Percentiles rank a stretch among this genome's conserved stretches.
Evolutionary conservation across 2,888 invertebrate species (phyloP).

Genomic region (Hirtodrosophila cameraria): DNA sequence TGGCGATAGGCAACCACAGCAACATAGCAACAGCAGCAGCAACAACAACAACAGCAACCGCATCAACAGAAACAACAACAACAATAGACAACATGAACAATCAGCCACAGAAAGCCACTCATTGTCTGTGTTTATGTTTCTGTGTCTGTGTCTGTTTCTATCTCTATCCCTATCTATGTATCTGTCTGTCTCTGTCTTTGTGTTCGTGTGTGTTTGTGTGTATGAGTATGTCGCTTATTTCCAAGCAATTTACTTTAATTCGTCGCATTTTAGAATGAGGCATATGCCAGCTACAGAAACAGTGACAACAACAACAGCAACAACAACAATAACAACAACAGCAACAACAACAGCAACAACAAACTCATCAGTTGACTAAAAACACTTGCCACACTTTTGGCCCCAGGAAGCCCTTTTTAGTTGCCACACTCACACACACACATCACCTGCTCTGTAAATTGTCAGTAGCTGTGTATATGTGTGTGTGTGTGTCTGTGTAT

Average conservation of each 20-base stretch:
- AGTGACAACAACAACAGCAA: constrained; percentile 8
- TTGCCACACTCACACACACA: constrained; percentile 20
- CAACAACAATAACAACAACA: too few relatives aligned
- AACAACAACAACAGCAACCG: constrained; percentile 46
- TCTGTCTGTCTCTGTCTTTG: constrained; percentile 10
- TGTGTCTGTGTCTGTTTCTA: constrained; percentile 10
- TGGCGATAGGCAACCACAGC: constrained; percentile 35
- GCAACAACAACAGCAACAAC: constrained; percentile 11
- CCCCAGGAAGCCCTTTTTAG: constrained; percentile 11
- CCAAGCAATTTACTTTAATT: constrained; percentile 79
- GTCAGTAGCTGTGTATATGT: background rate
- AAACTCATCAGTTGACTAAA: constrained; percentile 48
- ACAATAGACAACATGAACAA: constrained; percentile 43
- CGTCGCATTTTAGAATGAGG: constrained; percentile 67
- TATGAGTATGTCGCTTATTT: constrained; percentile 58
- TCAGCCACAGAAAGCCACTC: constrained; percentile 65
- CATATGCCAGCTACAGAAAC: constrained; percentile 47
- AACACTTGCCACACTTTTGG: constrained; percentile 28
- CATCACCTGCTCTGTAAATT: constrained; percentile 12
- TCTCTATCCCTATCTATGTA: constrained; percentile 4
- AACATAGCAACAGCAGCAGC: constrained; percentile 25
- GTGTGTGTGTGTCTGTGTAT: constrained; percentile 4
- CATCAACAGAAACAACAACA: constrained; percentile 36
- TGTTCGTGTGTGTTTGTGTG: constrained; percentile 16
- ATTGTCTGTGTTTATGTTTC: constrained; percentile 50